Conservation (phyloP, 2,888 invertebrate species). For the Nymphalis polychloros region DNA sequence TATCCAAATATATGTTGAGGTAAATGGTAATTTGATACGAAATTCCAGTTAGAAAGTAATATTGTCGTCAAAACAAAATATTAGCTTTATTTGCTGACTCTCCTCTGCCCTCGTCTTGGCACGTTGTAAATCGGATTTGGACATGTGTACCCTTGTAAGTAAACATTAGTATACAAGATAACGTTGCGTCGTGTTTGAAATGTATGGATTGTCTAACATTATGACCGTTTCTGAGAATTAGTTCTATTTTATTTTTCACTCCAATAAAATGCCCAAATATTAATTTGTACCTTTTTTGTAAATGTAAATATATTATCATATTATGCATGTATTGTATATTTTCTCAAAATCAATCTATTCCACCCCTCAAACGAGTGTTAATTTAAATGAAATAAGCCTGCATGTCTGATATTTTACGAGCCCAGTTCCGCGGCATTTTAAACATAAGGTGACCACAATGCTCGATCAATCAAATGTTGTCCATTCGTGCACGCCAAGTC, state of each 20-base stretch:
- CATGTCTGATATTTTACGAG: constrained; percentile 10
- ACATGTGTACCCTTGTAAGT: constrained; percentile 74
- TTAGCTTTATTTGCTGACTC: constrained; percentile 51
- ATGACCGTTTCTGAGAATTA: constrained; percentile 35
- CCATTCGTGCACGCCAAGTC: constrained; percentile 60
- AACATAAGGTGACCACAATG: constrained; percentile 50
- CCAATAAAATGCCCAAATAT: no score
- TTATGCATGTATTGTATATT: background rate
- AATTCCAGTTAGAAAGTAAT: background rate
- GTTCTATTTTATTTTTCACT: constrained; percentile 10
- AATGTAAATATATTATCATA: no score
- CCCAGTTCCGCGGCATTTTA: constrained; percentile 16
- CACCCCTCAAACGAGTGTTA: background rate
- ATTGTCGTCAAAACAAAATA: constrained; percentile 9
- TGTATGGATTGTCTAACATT: constrained; percentile 55
- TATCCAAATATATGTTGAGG: background rate
- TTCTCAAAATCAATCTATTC: background rate
- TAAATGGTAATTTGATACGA: background rate
- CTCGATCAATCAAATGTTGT: constrained; percentile 77
- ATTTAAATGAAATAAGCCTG: constrained; percentile 17
- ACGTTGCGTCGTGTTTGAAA: constrained; percentile 61
- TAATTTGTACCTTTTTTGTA: no score
- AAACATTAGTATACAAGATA: constrained; percentile 75
- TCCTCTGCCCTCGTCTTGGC: constrained; percentile 51
- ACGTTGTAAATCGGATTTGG: constrained; percentile 75